Conservation (phyloP, 2,888 invertebrate species). For the Mesochorus sp. region DNA sequence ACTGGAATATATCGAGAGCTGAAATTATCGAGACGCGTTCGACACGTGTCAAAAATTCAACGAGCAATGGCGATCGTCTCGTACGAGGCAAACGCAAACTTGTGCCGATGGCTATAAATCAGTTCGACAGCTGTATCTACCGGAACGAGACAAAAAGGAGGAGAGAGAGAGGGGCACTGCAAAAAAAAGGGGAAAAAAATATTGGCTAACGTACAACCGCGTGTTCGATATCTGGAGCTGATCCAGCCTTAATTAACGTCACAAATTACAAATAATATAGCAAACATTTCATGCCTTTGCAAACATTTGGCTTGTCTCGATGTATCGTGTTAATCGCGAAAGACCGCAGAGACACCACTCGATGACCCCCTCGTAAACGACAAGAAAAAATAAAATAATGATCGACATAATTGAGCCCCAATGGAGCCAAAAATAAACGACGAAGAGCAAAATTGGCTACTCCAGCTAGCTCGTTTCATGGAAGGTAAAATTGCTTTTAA, state of each 20-base stretch:
- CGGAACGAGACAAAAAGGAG: not conserved
- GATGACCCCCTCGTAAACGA: slow-evolving; percentile 4
- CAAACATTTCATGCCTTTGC: slow-evolving; percentile 27
- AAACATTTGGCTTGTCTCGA: slow-evolving; percentile 44
- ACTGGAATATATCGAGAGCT: slow-evolving; percentile 51
- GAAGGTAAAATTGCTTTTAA: slow-evolving; percentile 28
- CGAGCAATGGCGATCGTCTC: slow-evolving; percentile 39
- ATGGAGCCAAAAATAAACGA: slow-evolving; percentile 2
- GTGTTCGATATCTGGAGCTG: slow-evolving; percentile 32
- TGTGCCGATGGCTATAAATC: slow-evolving; percentile 45
- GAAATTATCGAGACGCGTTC: slow-evolving; percentile 59
- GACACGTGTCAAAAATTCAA: slow-evolving; percentile 59
- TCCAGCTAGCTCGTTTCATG: slow-evolving; percentile 14
- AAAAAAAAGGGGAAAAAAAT: slow-evolving; percentile 2
- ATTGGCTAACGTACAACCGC: not conserved
- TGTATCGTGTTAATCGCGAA: slow-evolving; percentile 6
- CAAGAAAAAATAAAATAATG: slow-evolving; percentile 41
- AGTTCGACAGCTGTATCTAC: slow-evolving; percentile 49
- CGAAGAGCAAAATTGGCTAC: not conserved
- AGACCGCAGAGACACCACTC: slow-evolving; percentile 1
- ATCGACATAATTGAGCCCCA: slow-evolving; percentile 30
- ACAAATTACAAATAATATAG: slow-evolving; percentile 44
- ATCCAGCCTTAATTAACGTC: slow-evolving; percentile 49
- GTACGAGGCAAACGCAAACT: slow-evolving; percentile 3
- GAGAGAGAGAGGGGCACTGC: not conserved